Evolutionary conservation across 2,797 vertebrate genomes (phyloP).

Genomic region (Avahi laniger): DNA sequence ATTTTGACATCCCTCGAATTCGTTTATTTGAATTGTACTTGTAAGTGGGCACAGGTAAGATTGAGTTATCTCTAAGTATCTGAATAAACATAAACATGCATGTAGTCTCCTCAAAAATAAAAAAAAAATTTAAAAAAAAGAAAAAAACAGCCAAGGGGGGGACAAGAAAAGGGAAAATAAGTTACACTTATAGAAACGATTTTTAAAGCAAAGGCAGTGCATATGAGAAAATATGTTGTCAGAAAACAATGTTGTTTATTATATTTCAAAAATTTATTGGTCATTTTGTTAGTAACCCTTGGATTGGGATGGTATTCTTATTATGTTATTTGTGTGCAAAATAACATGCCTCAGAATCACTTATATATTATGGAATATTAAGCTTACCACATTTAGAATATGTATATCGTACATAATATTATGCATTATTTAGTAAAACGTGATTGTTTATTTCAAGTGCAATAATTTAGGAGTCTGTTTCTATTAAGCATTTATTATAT

Average conservation of each 20-base stretch:
- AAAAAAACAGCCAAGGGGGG: background rate
- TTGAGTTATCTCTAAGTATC: background rate
- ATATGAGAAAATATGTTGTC: background rate
- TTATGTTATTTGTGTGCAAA: constrained; percentile 14
- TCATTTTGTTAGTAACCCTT: background rate
- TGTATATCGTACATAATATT: background rate
- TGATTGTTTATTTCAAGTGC: background rate
- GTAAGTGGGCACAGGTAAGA: background rate
- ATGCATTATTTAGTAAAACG: background rate
- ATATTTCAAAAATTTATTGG: background rate
- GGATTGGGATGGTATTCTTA: background rate
- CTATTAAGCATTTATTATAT: background rate
- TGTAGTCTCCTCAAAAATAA: background rate
- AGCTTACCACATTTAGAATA: background rate
- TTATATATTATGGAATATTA: background rate
- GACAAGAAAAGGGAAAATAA: background rate
- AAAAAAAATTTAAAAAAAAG: background rate
- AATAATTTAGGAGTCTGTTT: background rate
- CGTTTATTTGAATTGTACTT: background rate
- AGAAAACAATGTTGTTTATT: background rate
- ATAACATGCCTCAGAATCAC: background rate
- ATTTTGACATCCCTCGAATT: background rate
- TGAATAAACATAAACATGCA: background rate
- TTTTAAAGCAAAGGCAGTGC: background rate
- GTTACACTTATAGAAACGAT: background rate